phyloP scores from a whole-genome alignment of 2,113 vertebrate species.

The Phocoena phocoena region DNA sequence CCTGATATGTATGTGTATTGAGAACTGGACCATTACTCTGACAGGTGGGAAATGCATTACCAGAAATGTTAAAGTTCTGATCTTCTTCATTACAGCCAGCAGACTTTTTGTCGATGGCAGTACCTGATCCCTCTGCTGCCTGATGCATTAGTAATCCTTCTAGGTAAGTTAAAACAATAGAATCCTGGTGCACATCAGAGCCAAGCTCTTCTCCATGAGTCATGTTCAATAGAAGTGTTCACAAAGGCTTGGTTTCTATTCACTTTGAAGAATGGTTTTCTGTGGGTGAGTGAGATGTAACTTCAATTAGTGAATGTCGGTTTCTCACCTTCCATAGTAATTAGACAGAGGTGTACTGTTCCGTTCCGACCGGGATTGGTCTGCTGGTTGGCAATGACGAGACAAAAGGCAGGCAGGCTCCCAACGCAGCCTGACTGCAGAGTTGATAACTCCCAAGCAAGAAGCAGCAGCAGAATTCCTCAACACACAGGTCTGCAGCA shows the following conservation, averaged over 20 bases:
- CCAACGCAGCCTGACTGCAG: background rate
- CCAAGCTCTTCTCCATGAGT: slow-evolving; percentile 99
- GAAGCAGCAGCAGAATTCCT: slow-evolving; percentile 39
- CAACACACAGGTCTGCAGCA: slow-evolving; percentile 47
- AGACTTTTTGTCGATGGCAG: slow-evolving; percentile 91
- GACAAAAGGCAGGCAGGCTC: background rate
- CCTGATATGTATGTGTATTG: slow-evolving; percentile 85
- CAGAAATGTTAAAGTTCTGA: slow-evolving; percentile 89
- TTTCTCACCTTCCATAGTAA: slow-evolving; percentile 69
- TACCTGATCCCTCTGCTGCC: slow-evolving; percentile 94
- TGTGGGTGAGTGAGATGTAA: slow-evolving; percentile 62
- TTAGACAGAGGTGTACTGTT: slow-evolving; percentile 47
- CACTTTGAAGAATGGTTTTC: slow-evolving; percentile 78
- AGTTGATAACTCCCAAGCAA: slow-evolving; percentile 44
- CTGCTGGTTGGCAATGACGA: slow-evolving; percentile 62
- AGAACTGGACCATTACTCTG: slow-evolving; percentile 89
- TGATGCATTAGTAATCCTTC: slow-evolving; percentile 99
- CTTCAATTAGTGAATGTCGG: slow-evolving; percentile 67
- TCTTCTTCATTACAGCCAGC: slow-evolving; percentile 89
- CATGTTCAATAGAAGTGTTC: slow-evolving; percentile 98
- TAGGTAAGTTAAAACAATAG: slow-evolving; percentile 99
- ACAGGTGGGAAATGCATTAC: slow-evolving; percentile 87
- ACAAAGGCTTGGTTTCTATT: slow-evolving; percentile 85
- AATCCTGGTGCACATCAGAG: slow-evolving; percentile 99
- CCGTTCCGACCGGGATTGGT: slow-evolving; percentile 70